phyloP scores from a whole-genome alignment of 2,888 invertebrate genomes.

The Deroplatys truncata region DNA sequence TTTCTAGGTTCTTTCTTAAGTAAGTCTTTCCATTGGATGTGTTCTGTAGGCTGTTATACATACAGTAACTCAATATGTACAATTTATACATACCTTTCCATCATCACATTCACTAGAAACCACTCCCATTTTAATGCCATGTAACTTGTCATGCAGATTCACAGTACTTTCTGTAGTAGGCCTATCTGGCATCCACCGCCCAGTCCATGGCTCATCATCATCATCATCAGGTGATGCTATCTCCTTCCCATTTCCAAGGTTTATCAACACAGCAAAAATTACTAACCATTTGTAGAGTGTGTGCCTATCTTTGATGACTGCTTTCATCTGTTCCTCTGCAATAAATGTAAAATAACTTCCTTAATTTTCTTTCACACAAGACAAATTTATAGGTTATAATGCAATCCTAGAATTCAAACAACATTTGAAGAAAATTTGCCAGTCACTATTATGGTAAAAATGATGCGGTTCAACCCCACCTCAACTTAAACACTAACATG shows the following conservation, averaged over 20 bases:
- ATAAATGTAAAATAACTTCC: not conserved
- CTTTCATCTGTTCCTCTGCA: not conserved
- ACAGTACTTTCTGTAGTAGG: slow-evolving; percentile 34
- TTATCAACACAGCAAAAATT: not conserved
- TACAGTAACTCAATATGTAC: no score
- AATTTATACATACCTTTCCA: slow-evolving; percentile 51
- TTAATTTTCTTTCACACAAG: no score
- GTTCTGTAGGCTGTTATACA: no score
- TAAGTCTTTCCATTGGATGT: no score
- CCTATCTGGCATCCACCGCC: slow-evolving; percentile 44
- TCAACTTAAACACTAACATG: no score
- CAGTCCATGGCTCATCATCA: slow-evolving; percentile 38
- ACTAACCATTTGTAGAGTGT: not conserved
- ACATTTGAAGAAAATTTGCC: no score
- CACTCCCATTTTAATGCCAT: slow-evolving; percentile 55
- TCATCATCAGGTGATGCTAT: not conserved
- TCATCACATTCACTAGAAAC: slow-evolving; percentile 57
- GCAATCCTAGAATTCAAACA: no score
- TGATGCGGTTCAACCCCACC: no score
- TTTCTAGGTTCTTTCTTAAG: no score
- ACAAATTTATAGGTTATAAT: no score
- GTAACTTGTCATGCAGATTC: slow-evolving; percentile 37
- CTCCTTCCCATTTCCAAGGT: not conserved
- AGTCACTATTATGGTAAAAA: no score
- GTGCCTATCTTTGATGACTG: not conserved